Evolutionary conservation across 2,113 vertebrate species (phyloP).

Genomic region (Aepyceros melampus): DNA sequence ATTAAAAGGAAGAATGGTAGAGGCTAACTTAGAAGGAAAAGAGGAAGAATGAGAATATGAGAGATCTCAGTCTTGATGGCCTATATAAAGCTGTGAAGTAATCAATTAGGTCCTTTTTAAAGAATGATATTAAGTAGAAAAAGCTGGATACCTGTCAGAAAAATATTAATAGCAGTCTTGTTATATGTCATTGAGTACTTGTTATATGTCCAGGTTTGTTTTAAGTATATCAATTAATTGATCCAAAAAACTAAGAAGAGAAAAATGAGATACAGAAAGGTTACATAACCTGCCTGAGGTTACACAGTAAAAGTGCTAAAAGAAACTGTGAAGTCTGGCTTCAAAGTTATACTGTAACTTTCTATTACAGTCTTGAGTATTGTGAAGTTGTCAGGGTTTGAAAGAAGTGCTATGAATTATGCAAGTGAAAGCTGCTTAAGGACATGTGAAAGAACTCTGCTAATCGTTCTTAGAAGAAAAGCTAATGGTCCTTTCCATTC

Average conservation of each 20-base stretch:
- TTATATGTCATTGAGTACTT: not conserved
- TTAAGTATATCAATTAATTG: not conserved
- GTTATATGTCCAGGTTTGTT: not conserved
- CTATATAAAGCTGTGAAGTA: not conserved
- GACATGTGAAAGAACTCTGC: not conserved
- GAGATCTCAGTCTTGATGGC: not conserved
- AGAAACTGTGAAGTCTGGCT: not conserved
- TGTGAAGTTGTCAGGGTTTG: not conserved
- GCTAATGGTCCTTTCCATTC: not conserved
- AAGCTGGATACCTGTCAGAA: not conserved
- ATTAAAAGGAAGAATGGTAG: not conserved
- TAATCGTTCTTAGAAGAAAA: not conserved
- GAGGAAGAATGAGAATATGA: not conserved
- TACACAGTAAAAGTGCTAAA: not conserved
- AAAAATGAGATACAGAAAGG: not conserved
- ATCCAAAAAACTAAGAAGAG: not conserved
- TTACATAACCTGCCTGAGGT: not conserved
- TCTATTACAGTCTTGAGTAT: not conserved
- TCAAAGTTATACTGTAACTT: not conserved
- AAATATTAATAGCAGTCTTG: not conserved
- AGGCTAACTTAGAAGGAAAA: not conserved
- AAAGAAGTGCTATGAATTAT: not conserved
- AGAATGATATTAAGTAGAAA: not conserved
- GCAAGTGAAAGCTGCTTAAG: not conserved
- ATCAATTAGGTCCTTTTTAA: not conserved